Base-by-base conservation (phyloP, 2,113 vertebrate species). In the Megaleporinus macrocephalus region DNA sequence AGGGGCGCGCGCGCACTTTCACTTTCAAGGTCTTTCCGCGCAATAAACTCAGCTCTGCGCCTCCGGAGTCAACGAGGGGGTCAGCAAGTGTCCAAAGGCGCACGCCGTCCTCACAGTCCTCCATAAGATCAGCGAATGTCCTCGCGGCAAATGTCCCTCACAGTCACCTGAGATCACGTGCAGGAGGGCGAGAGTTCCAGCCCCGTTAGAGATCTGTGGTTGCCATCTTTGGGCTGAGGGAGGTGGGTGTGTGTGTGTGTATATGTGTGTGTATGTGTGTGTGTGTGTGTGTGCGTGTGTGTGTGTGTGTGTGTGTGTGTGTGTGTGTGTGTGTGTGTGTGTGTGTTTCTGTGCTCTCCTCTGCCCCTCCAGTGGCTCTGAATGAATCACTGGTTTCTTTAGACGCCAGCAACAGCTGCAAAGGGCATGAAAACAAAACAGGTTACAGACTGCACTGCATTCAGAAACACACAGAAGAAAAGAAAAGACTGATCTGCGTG, bases 151-250 rank as follows among this genome's bases (percentile, higher is more conserved):
- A 61, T 61, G 57, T 26, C 79, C 82, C 66, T 83, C 57, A 81
- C 59, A 36, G 55, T 78, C 70, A 80, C 74, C 76, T 55, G 55
- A 72, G 77, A 66, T 80, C 51, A 81, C 73, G 78, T 62, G 80
- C 63, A 77, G 72, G 73, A 84, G 89, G 78, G 85, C 86, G 81
- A 86, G 44, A 74, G 86, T 85, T 84, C 83, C 51, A 69, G 81
- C 86, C 80, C 86, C 72, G 74, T 82, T 80, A 65, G 83, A 80
- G 89, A 87, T 91, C 86, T 74, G 72, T 84, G 89, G 87, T 84
- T 92, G 88, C 89, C 90, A 90, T 94, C 87, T 92, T 91, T 89
- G 81, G 76, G 65, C 80, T 76, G 44, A 82, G 55, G 69, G 65
- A 79, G 71, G 82, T 47, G 73, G n/a, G 57, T 61, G 77, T 49